These are phyloP conservation scores for Neodiprion lecontei DNA, from an alignment of 1,140 invertebrate species.

Conservation along the genomic window DNA sequence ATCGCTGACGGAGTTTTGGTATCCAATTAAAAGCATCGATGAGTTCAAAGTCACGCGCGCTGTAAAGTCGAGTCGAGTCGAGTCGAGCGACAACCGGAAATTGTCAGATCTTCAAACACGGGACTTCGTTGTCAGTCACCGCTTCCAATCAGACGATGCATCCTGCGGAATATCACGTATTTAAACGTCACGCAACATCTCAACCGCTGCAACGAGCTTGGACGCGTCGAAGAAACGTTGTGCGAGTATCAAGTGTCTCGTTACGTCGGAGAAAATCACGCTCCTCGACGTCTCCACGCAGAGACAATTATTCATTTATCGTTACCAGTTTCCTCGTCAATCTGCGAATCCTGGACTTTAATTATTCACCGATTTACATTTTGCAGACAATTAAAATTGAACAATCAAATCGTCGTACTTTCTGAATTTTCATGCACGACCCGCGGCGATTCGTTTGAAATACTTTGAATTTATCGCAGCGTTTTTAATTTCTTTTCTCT, in stretches of 20 bases:
- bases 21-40: conserved; percentile 5
- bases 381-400: background rate
- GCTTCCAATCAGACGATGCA: too few relatives aligned
- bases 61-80: background rate
- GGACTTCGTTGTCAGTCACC: background rate
- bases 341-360: background rate
- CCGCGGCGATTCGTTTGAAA: too few relatives aligned
- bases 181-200: too few relatives aligned
- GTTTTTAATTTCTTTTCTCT: too few relatives aligned
- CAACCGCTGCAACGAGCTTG: background rate
- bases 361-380: background rate
- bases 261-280: background rate
- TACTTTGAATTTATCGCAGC: too few relatives aligned
- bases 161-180: too few relatives aligned
- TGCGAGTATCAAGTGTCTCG: background rate
- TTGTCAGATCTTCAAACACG: background rate
- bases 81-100: background rate
- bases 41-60: background rate
- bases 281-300: background rate
- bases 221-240: background rate
- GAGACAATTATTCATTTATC: background rate
- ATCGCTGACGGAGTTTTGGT: background rate
- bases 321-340: too few relatives aligned
- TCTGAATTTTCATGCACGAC: too few relatives aligned
- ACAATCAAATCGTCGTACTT: background rate